Conservation (phyloP, 2,113 vertebrate genomes). For the Lethenteron reissneri region DNA sequence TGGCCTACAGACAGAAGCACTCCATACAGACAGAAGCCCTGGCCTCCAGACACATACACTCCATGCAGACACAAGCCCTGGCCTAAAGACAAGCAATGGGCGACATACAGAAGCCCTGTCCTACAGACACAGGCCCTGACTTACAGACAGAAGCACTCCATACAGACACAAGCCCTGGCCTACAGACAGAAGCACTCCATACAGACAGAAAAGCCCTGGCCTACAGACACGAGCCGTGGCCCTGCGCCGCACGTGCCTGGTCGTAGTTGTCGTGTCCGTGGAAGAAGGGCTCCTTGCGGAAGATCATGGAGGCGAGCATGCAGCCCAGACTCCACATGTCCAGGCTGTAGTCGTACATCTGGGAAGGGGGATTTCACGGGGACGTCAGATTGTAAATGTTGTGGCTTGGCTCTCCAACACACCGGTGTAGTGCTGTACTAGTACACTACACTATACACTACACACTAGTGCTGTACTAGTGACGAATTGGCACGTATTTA, state of each 20-base stretch:
- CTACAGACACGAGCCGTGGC: too few species aligned
- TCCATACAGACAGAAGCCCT: fast-evolving
- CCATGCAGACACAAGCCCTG: too few species aligned
- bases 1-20: too few species aligned
- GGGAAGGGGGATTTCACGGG: not conserved
- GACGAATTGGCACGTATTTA: too few species aligned
- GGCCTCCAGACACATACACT: too few species aligned
- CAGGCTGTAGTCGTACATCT: slow-evolving; percentile 65
- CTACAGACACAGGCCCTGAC: not conserved
- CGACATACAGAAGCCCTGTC: not conserved
- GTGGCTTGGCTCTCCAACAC: too few species aligned
- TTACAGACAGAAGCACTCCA: too few species aligned
- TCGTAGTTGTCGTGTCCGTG: slow-evolving; percentile 59
- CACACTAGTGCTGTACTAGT: too few species aligned
- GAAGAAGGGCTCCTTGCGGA: slow-evolving; percentile 57
- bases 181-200: too few species aligned
- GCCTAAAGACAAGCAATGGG: not conserved
- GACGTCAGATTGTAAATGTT: too few species aligned
- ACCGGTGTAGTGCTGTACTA: too few species aligned
- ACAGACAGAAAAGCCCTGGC: fast-evolving
- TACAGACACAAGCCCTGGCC: not conserved
- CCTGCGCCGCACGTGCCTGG: slow-evolving; percentile 20
- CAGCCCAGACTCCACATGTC: slow-evolving; percentile 62
- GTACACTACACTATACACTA: too few species aligned
- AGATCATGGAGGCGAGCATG: slow-evolving; percentile 59